Percentiles rank a stretch among this genome's conserved stretches.
phyloP scores from a whole-genome alignment of 2,888 invertebrate genomes.

The Drosophila sordidula region DNA sequence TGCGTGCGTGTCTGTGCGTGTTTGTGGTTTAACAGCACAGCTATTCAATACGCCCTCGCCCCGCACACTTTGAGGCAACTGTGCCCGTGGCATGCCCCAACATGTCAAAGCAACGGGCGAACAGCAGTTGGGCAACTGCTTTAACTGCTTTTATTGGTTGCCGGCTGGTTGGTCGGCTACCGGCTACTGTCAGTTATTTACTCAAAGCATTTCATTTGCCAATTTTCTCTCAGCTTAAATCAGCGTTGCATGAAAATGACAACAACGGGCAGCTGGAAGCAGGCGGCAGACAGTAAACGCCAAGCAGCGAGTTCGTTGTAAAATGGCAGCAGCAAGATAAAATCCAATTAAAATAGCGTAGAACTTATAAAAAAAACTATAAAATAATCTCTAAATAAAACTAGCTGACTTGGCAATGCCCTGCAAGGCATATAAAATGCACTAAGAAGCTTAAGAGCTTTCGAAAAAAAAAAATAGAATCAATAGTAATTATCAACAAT shows the following conservation, averaged over 20 bases:
- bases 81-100: slow-evolving; percentile 42
- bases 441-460: background rate
- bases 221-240: slow-evolving; percentile 71
- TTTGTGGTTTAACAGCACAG: slow-evolving; percentile 58
- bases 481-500: background rate
- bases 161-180: slow-evolving; percentile 13
- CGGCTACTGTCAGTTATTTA: slow-evolving; percentile 61
- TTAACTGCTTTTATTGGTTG: slow-evolving; percentile 31
- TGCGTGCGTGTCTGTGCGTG: slow-evolving; percentile 55
- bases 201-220: slow-evolving; percentile 76
- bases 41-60: slow-evolving; percentile 26
- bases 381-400: background rate
- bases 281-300: slow-evolving; percentile 19
- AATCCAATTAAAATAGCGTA: slow-evolving; percentile 75
- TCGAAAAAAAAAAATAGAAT: too few relatives aligned
- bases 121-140: slow-evolving; percentile 29
- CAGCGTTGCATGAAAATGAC: slow-evolving; percentile 69
- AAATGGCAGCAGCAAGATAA: slow-evolving; percentile 72
- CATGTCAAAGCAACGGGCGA: slow-evolving; percentile 55
- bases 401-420: slow-evolving; percentile 45
- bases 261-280: slow-evolving; percentile 7
- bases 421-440: slow-evolving; percentile 10
- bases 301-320: slow-evolving; percentile 41
- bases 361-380: slow-evolving; percentile 49
- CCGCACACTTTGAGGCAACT: slow-evolving; percentile 18